A percentile compares a stretch with the other conserved stretches of the same genome.
Conservation (phyloP, 2,113 vertebrate genomes). For the Colius striatus region DNA sequence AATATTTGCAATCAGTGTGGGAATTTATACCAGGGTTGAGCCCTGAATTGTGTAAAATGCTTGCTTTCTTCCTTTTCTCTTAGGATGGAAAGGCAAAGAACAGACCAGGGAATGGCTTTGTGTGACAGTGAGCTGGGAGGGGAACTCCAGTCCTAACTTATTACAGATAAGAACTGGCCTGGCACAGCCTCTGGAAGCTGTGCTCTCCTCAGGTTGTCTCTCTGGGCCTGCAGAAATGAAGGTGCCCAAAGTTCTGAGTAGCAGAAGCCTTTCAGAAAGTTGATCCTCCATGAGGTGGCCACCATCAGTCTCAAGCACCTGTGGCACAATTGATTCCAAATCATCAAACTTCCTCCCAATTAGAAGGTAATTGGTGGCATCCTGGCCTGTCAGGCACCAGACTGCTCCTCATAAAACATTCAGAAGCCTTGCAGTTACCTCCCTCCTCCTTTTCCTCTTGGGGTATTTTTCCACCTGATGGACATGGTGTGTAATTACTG, state of each 20-base stretch:
- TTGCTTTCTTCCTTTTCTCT: neutral
- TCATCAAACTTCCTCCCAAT: neutral
- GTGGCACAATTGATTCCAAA: neutral
- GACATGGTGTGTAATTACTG: neutral
- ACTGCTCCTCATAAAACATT: conserved; percentile 7
- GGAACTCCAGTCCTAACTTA: neutral
- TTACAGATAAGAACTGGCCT: neutral
- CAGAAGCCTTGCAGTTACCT: neutral
- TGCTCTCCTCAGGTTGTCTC: neutral
- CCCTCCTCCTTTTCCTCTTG: too few relatives aligned
- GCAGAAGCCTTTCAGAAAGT: neutral
- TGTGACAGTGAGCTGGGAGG: neutral
- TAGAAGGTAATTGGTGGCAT: neutral
- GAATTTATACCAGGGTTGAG: neutral
- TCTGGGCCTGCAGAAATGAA: neutral
- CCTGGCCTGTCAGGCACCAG: conserved; percentile 15
- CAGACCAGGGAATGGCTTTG: neutral
- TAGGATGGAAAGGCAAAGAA: neutral
- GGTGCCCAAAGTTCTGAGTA: neutral
- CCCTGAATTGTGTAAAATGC: neutral
- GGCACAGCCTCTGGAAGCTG: neutral
- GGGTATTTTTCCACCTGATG: neutral
- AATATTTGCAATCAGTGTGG: conserved; percentile 41
- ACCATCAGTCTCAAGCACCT: neutral
- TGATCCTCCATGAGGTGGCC: accelerated